Evolutionary conservation across 2,888 invertebrate genomes (phyloP), one percentile per base, ranked within the genome.

Genomic region (Hypomecis atomaria): DNA sequence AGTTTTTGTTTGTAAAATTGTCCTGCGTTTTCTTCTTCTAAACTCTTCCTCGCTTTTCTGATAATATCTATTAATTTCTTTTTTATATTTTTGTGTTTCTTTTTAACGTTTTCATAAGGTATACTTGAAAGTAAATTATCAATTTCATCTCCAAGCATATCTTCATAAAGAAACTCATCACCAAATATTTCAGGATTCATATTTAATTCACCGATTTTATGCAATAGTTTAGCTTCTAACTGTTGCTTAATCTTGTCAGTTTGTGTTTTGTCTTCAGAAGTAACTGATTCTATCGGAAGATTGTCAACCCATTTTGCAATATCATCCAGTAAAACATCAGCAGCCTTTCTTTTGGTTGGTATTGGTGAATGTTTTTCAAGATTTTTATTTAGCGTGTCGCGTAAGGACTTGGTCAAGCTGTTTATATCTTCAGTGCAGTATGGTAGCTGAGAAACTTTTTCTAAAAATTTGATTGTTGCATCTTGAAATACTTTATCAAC

Each of bases 151-250:
- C 71, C 71, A 23, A 87, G 66, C 33, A 84, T 56, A 5, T 83
- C 73, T 69, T 78, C 75, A 62, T 86, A 87, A 9, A 86, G 63
- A 40, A 71, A 71, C 58, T 81, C 76, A 47, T 86, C 83, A 6
- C 82, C 77, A 2, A 84, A 77, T 62, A 84, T 71, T 48, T 83
- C 80, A 33, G 83, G 82, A 52, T 84, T 81, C 58, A 83, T 71
- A 71, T 86, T 84, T 40, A 86, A 72, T 71, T 83, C 81, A 5
- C 75, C 77, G 50, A 86, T 74, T 75, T 81, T 83, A 42, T 77
- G 72, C 7, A 78, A 72, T 43, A 87, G 61, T 71, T 72, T 80
- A 40, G 65, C 72, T 9, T 73, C 71, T 38, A 82, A 65, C 23
- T 77, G 73, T 70, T 82, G 78, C 71, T 81, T 86, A 5, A 78